These are phyloP conservation scores for Syngnathoides biaculeatus DNA, from an alignment of 2,113 vertebrate species.

Conservation along the genomic window DNA sequence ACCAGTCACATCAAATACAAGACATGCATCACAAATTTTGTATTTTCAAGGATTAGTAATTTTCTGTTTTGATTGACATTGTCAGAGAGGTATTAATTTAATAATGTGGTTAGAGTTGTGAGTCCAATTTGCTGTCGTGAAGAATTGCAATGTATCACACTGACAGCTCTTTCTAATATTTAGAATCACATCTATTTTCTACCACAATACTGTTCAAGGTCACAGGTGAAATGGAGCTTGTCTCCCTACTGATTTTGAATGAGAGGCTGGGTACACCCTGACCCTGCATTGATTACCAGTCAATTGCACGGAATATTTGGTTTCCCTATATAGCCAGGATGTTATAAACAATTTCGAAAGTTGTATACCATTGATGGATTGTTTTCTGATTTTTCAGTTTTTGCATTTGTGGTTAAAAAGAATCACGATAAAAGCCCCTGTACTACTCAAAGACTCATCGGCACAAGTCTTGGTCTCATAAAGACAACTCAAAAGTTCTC, in stretches of 20 bases:
- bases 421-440: background rate
- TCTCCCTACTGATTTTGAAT: background rate
- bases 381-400: background rate
- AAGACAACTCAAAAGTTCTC: too few species aligned
- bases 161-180: background rate
- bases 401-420: background rate
- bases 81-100: background rate
- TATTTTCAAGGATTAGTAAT: background rate
- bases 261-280: background rate
- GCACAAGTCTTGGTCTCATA: too few species aligned
- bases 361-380: background rate
- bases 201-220: too few species aligned
- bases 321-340: background rate
- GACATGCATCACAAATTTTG: background rate
- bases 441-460: too few species aligned
- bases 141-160: background rate
- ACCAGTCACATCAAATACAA: background rate
- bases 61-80: background rate
- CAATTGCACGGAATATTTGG: background rate
- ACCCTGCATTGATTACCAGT: background rate
- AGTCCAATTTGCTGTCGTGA: background rate
- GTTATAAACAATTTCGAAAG: background rate
- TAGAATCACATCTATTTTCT: background rate
- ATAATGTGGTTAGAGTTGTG: background rate
- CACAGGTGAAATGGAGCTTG: too few species aligned